phyloP scores from a whole-genome alignment of 2,797 vertebrate genomes.

The Orientallactaga sibirica region DNA sequence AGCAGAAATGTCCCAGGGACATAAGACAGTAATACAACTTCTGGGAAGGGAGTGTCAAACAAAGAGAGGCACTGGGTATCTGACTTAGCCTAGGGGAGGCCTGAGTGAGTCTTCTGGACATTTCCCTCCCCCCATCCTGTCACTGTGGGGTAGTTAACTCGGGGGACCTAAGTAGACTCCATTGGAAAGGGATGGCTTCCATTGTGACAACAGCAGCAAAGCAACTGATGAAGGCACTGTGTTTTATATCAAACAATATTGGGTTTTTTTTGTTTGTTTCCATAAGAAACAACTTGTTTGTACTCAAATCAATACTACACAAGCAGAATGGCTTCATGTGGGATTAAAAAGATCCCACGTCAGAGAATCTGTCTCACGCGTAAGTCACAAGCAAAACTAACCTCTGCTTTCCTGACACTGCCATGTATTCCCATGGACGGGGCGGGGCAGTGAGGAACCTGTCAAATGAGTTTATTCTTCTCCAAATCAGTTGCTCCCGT shows the following conservation, averaged over 20 bases:
- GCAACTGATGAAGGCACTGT: background rate
- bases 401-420: background rate
- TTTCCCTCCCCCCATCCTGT: background rate
- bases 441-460: background rate
- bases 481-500: background rate
- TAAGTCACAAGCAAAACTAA: background rate
- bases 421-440: background rate
- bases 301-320: constrained; percentile 36
- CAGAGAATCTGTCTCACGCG: background rate
- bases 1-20: background rate
- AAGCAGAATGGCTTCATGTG: background rate
- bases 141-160: background rate
- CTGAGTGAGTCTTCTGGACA: background rate
- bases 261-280: no score
- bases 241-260: background rate
- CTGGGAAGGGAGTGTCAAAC: background rate
- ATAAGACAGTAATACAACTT: constrained; percentile 31
- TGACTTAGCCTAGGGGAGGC: constrained; percentile 6
- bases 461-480: background rate
- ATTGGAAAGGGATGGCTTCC: background rate
- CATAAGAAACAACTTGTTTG: constrained; percentile 39
- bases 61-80: background rate
- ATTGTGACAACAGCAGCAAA: constrained; percentile 39
- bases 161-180: background rate
- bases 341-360: background rate